Evolutionary conservation across 1,140 invertebrate species (phyloP).

Genomic region (Rhysida immarginata): DNA sequence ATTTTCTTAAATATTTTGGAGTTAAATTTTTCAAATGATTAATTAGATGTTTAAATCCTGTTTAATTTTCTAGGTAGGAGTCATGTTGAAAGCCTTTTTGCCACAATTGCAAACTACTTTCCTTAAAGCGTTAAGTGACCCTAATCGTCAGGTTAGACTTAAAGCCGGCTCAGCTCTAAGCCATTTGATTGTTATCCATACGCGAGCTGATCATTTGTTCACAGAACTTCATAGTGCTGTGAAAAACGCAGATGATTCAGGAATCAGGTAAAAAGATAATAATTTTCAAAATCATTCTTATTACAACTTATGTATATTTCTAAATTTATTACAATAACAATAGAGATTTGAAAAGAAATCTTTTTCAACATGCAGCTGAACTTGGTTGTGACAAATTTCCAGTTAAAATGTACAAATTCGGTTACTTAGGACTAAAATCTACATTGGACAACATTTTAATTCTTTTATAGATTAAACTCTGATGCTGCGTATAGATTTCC

Average conservation of each 20-base stretch:
- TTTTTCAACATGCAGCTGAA: too few species aligned
- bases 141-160: slow-evolving; percentile 67
- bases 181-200: slow-evolving; percentile 79
- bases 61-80: slow-evolving; percentile 48
- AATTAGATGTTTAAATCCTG: neutral
- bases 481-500: too few species aligned
- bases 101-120: slow-evolving; percentile 97
- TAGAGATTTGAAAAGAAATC: too few species aligned
- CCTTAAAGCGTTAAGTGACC: slow-evolving; percentile 79
- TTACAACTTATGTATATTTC: too few species aligned
- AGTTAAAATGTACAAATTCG: too few species aligned
- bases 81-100: slow-evolving; percentile 90
- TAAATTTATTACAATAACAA: too few species aligned
- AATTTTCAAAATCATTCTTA: neutral
- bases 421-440: too few species aligned
- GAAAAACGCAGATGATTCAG: slow-evolving; percentile 64
- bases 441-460: too few species aligned
- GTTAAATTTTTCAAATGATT: neutral
- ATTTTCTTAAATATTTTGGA: neutral
- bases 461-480: too few species aligned
- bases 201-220: slow-evolving; percentile 66
- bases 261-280: slow-evolving; percentile 42
- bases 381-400: too few species aligned
- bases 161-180: slow-evolving; percentile 76
- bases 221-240: slow-evolving; percentile 74